Conservation (phyloP, 2,797 vertebrate species). For the Eptatretus atami region DNA sequence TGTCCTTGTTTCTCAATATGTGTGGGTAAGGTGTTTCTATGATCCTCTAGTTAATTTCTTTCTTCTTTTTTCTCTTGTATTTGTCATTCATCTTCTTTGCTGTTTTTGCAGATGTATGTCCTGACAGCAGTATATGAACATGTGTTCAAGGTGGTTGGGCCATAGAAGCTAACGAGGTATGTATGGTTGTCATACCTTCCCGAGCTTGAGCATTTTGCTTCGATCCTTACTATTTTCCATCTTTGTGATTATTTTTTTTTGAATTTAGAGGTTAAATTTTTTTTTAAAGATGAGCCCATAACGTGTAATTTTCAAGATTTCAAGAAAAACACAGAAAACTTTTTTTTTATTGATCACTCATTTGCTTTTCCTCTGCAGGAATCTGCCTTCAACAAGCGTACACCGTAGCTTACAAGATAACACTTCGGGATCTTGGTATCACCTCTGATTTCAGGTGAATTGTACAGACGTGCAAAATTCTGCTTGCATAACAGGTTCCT, state of each 20-base stretch:
- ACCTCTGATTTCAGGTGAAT: constrained; percentile 65
- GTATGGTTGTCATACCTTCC: not conserved
- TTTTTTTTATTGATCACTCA: not conserved
- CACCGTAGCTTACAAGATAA: constrained; percentile 69
- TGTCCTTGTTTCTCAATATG: too few species aligned
- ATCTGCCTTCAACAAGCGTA: constrained; percentile 75
- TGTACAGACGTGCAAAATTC: too few species aligned
- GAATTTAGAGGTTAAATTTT: not conserved
- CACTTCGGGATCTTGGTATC: constrained; percentile 65
- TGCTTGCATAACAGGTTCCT: too few species aligned
- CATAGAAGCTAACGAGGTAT: constrained; percentile 61
- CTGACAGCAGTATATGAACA: constrained; percentile 63
- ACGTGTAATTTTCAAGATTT: not conserved
- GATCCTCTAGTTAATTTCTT: too few species aligned
- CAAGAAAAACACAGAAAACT: not conserved
- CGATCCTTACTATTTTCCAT: not conserved
- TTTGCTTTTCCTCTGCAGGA: constrained; percentile 24
- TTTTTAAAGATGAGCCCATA: not conserved
- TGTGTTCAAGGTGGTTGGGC: constrained; percentile 68
- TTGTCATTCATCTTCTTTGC: too few species aligned
- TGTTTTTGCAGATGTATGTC: constrained; percentile 38
- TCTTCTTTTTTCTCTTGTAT: too few species aligned
- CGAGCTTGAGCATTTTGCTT: too few species aligned
- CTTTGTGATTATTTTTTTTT: constrained; percentile 7
- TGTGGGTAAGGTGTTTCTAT: too few species aligned